phyloP scores from a whole-genome alignment of 2,888 invertebrate genomes.

The Dione juno region DNA sequence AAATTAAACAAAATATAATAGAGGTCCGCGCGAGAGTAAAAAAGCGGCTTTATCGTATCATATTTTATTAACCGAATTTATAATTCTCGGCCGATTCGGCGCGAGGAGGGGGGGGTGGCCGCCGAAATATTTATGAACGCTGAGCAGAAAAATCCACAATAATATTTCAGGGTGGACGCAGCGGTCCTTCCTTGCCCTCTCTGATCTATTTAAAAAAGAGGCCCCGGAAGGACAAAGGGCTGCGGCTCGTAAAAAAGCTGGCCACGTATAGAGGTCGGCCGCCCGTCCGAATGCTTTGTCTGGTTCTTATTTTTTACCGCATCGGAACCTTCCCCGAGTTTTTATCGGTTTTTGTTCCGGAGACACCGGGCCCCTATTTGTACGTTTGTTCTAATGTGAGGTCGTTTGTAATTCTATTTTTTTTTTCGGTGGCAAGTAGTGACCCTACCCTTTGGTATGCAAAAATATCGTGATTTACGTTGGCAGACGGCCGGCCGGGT shows the following conservation, averaged over 20 bases:
- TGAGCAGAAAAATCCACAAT: conserved; percentile 83
- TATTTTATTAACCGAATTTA: conserved; percentile 84
- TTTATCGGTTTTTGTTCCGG: conserved; percentile 84
- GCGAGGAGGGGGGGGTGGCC: conserved; percentile 56
- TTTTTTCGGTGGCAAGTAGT: conserved; percentile 66
- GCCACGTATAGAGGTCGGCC: conserved; percentile 79
- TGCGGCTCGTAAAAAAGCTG: conserved; percentile 78
- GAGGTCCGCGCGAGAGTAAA: conserved; percentile 70
- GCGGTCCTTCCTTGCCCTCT: conserved; percentile 78
- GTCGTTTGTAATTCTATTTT: conserved; percentile 80
- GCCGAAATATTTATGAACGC: conserved; percentile 82
- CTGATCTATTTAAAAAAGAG: conserved; percentile 84
- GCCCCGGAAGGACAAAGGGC: conserved; percentile 82
- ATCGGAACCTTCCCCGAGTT: conserved; percentile 80
- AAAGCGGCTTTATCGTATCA: conserved; percentile 81
- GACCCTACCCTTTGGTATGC: conserved; percentile 67
- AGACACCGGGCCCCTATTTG: conserved; percentile 71
- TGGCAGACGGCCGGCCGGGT: conserved; percentile 48
- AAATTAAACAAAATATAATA: conserved; percentile 84
- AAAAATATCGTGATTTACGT: conserved; percentile 69
- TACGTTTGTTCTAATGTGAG: conserved; percentile 78
- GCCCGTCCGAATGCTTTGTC: conserved; percentile 75
- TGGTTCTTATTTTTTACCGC: conserved; percentile 83
- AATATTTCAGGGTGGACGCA: conserved; percentile 81
- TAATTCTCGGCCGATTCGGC: conserved; percentile 80